These are phyloP conservation scores for Phodopus roborovskii DNA, from an alignment of 2,113 vertebrate species.

Conservation along the genomic window DNA sequence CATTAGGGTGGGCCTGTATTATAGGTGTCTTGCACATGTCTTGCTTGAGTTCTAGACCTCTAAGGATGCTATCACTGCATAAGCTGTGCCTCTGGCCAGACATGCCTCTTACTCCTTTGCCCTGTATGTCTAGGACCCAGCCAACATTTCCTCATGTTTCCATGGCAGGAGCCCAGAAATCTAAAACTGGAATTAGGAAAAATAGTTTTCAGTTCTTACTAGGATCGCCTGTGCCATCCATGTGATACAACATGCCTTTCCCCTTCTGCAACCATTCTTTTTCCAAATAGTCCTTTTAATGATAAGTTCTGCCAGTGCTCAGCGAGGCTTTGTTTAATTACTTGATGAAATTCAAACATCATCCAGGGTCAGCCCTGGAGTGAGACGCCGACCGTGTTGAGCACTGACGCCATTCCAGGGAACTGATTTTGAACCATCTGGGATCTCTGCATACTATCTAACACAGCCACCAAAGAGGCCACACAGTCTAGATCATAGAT, in stretches of 20 bases:
- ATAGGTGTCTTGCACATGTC: rapidly evolving
- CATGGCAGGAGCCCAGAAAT: no score
- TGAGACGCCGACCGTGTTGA: background rate
- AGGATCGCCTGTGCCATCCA: rapidly evolving
- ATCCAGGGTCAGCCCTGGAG: no score
- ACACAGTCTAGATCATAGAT: background rate
- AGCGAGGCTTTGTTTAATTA: background rate
- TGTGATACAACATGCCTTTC: rapidly evolving
- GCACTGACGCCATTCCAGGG: background rate
- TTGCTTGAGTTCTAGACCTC: rapidly evolving
- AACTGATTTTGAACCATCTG: background rate
- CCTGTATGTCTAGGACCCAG: no score
- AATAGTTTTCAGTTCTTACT: background rate
- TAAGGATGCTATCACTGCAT: rapidly evolving
- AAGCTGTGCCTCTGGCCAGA: no score
- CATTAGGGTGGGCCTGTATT: background rate
- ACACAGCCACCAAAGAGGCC: background rate
- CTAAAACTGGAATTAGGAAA: no score
- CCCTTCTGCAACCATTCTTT: background rate
- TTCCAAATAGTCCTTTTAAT: background rate
- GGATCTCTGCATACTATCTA: background rate
- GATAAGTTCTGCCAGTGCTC: background rate
- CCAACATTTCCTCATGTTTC: no score
- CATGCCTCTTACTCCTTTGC: rapidly evolving
- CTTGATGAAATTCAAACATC: background rate